These are phyloP conservation scores for Tortricodes alternella DNA, from an alignment of 2,888 invertebrate genomes.

Conservation along the genomic window DNA sequence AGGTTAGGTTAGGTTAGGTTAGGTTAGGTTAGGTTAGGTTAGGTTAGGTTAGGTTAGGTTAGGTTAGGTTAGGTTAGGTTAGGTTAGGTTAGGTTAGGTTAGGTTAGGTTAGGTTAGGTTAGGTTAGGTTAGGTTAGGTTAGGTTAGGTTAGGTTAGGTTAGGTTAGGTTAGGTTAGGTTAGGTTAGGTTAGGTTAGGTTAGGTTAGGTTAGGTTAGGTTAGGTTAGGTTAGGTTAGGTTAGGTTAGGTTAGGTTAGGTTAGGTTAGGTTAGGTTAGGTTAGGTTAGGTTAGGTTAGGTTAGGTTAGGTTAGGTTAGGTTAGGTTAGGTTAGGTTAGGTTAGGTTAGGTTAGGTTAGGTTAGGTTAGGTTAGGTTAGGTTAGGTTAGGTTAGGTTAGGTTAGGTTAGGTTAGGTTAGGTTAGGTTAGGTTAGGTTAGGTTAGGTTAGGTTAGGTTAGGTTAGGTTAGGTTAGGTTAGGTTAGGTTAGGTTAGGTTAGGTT, in stretches of 20 bases:
- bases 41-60: slow-evolving; percentile 1
- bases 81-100: slow-evolving; percentile 1
- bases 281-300: slow-evolving; percentile 1
- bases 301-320: slow-evolving; percentile 1
- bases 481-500: slow-evolving; percentile 1
- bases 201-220: slow-evolving; percentile 1
- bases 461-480: slow-evolving; percentile 1
- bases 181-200: slow-evolving; percentile 1
- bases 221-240: slow-evolving; percentile 1
- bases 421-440: slow-evolving; percentile 1
- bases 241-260: slow-evolving; percentile 1
- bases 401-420: slow-evolving; percentile 1
- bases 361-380: slow-evolving; percentile 1
- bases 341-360: slow-evolving; percentile 1
- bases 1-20: slow-evolving; percentile 1
- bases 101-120: slow-evolving; percentile 1
- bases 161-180: slow-evolving; percentile 1
- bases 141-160: slow-evolving; percentile 1
- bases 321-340: slow-evolving; percentile 1
- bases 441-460: slow-evolving; percentile 1
- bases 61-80: slow-evolving; percentile 1
- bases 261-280: slow-evolving; percentile 1
- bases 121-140: slow-evolving; percentile 1
- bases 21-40: slow-evolving; percentile 1
- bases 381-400: slow-evolving; percentile 1